Evolutionary conservation across 2,888 invertebrate genomes (phyloP), one percentile per base, ranked within the genome.

Genomic region (Melanophora roralis): DNA sequence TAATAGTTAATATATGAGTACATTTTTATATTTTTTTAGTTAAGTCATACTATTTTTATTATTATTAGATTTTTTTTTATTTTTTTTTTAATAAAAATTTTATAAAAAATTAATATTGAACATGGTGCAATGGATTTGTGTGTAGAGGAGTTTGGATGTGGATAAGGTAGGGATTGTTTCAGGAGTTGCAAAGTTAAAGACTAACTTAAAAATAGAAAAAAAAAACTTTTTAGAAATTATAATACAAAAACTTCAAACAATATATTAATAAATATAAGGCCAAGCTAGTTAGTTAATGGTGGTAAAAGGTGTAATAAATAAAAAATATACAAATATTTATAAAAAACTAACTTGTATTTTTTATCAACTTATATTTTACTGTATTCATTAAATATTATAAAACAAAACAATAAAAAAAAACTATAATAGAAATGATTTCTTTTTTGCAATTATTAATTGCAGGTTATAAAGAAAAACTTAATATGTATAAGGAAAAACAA

Each of bases 1-100:
- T 74, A 79, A 75, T 79, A 75, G 71, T 79, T 57, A 79, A 60
- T 74, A 78, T 78, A 75, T 80, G 75, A 76, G 79, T 80, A 76
- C 72, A 65, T 51, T 71, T 78, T 43, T 40, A 23, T 43, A 40
- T 47, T 19, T 55, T 71, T 1, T 80, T 76, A 80, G 55, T 76
- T 72, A 78, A 51, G 72, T 76, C 67, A 72, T 72, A 62, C 71
- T 80, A 72, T 72, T 64, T 38, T 68, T 65, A 27, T 64, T 72
- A 65, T 57, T 49, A 65, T 47, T 73, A 73, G 53, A 27, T 43
- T 27, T 47, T 60, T 12, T 65, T 51, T 62, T 45, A 47, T 67
- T 47, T 45, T 53, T 55, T 62, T n/a, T 65, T 59, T 69, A 53
- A 27, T 62, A 65, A 62, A 72, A 75, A 76, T 67, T 76, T 76